phyloP scores from a whole-genome alignment of 2,113 vertebrate genomes.

The Brachypodius melanocephalos region DNA sequence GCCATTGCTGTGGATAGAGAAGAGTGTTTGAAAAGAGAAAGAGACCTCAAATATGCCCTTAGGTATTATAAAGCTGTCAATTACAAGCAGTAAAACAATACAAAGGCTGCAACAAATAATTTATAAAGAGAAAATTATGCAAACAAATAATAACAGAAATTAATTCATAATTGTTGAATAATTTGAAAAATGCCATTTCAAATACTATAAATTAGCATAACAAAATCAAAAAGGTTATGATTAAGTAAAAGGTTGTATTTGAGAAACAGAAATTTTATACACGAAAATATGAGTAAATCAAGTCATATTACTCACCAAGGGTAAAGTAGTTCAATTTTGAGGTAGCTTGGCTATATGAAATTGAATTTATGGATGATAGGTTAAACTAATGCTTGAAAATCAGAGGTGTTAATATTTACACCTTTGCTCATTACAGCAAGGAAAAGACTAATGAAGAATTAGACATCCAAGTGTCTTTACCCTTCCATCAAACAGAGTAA shows the following conservation, averaged over 20 bases:
- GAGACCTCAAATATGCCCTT: slow-evolving; percentile 74
- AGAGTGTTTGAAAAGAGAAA: slow-evolving; percentile 76
- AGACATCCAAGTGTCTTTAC: slow-evolving; percentile 59
- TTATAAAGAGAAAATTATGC: slow-evolving; percentile 42
- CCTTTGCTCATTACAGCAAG: slow-evolving; percentile 72
- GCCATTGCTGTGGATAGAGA: slow-evolving; percentile 66
- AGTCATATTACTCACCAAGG: slow-evolving; percentile 21
- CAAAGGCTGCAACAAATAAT: slow-evolving; percentile 69
- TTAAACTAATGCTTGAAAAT: slow-evolving; percentile 68
- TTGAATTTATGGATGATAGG: slow-evolving; percentile 59
- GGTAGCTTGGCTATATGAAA: slow-evolving; percentile 40
- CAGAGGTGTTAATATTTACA: slow-evolving; percentile 76
- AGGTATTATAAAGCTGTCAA: slow-evolving; percentile 78
- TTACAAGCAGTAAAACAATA: slow-evolving; percentile 71
- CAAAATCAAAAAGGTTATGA: background rate
- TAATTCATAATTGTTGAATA: background rate
- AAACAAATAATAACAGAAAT: slow-evolving; percentile 44
- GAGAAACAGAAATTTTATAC: slow-evolving; percentile 15
- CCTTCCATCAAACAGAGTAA: slow-evolving; percentile 59
- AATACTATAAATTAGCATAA: background rate
- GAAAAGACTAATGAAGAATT: slow-evolving; percentile 76
- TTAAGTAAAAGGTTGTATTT: background rate
- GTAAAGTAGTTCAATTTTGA: slow-evolving; percentile 52
- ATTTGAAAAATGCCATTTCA: background rate
- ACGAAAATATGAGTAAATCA: slow-evolving; percentile 54